Percentiles rank a stretch among this genome's conserved stretches.
Evolutionary conservation across 2,797 vertebrate species (phyloP).

Genomic region (Apogon talboti): DNA sequence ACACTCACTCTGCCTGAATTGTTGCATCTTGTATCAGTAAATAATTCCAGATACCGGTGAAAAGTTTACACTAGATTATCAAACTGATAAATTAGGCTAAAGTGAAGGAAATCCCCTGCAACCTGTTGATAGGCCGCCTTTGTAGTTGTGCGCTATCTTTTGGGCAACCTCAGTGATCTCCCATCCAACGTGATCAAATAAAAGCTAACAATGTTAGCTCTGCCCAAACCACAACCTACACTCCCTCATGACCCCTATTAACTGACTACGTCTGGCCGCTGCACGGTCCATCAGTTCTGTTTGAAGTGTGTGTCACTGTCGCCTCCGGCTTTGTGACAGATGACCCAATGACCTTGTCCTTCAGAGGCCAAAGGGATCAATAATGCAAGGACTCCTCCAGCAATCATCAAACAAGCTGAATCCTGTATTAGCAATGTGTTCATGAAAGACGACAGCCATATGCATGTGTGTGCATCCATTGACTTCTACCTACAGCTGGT

Average conservation of each 20-base stretch:
- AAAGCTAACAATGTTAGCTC: slow-evolving; percentile 59
- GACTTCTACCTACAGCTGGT: slow-evolving; percentile 37
- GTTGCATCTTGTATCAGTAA: neutral
- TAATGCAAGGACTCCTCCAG: slow-evolving; percentile 60
- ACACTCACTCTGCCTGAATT: neutral
- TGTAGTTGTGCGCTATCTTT: slow-evolving; percentile 58
- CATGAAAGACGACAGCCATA: neutral
- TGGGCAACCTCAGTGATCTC: slow-evolving; percentile 41
- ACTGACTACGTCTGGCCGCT: slow-evolving; percentile 47
- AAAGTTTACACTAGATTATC: slow-evolving; percentile 23
- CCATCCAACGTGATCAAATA: slow-evolving; percentile 67
- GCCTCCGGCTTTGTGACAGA: slow-evolving; percentile 64
- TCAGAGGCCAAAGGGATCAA: slow-evolving; percentile 72
- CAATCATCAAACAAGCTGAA: slow-evolving; percentile 60
- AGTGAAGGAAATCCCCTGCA: slow-evolving; percentile 40
- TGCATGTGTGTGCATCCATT: slow-evolving; percentile 1
- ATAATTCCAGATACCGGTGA: neutral
- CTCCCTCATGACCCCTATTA: slow-evolving; percentile 74
- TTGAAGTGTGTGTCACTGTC: slow-evolving; percentile 72
- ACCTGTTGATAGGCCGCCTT: slow-evolving; percentile 54
- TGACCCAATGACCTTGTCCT: slow-evolving; percentile 76
- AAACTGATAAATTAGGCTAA: slow-evolving; percentile 28
- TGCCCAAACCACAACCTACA: slow-evolving; percentile 63
- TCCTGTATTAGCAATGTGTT: slow-evolving; percentile 1
- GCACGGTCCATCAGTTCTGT: slow-evolving; percentile 57